Percentiles rank a stretch among this genome's conserved stretches.
phyloP scores from a whole-genome alignment of 2,113 vertebrate species.

The Brachionichthys hirsutus region DNA sequence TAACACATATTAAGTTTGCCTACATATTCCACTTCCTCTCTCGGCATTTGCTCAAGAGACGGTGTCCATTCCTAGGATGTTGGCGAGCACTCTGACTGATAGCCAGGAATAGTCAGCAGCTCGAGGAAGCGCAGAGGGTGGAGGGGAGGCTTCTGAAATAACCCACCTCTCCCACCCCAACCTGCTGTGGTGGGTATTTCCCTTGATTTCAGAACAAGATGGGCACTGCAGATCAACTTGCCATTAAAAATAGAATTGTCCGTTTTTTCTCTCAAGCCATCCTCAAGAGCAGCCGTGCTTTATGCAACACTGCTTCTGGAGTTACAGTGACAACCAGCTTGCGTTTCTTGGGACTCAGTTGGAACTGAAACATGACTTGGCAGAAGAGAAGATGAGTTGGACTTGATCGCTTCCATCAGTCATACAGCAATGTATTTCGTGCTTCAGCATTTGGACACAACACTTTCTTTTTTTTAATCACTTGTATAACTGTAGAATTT shows the following conservation, averaged over 20 bases:
- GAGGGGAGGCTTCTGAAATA: slow-evolving; percentile 52
- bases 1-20: slow-evolving; percentile 33
- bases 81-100: slow-evolving; percentile 31
- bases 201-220: slow-evolving; percentile 35
- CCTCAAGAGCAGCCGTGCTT: slow-evolving; percentile 72
- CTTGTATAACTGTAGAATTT: too few species aligned
- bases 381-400: slow-evolving; percentile 20
- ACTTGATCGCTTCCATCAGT: slow-evolving; percentile 15
- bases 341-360: slow-evolving; percentile 32
- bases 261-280: not conserved
- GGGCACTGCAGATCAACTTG: slow-evolving; percentile 36
- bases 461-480: too few species aligned
- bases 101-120: slow-evolving; percentile 35
- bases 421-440: not conserved
- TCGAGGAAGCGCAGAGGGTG: not conserved
- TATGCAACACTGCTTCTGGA: slow-evolving; percentile 60
- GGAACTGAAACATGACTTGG: slow-evolving; percentile 56
- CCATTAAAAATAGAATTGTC: slow-evolving; percentile 70
- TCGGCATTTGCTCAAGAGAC: slow-evolving; percentile 35
- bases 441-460: not conserved
- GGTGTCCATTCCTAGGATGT: slow-evolving; percentile 55
- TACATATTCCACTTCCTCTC: slow-evolving; percentile 22
- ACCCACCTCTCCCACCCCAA: slow-evolving; percentile 9
- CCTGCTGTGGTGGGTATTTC: slow-evolving; percentile 27
- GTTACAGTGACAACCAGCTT: slow-evolving; percentile 31